Conservation (phyloP, 2,113 vertebrate species). For the Salminus brasiliensis region DNA sequence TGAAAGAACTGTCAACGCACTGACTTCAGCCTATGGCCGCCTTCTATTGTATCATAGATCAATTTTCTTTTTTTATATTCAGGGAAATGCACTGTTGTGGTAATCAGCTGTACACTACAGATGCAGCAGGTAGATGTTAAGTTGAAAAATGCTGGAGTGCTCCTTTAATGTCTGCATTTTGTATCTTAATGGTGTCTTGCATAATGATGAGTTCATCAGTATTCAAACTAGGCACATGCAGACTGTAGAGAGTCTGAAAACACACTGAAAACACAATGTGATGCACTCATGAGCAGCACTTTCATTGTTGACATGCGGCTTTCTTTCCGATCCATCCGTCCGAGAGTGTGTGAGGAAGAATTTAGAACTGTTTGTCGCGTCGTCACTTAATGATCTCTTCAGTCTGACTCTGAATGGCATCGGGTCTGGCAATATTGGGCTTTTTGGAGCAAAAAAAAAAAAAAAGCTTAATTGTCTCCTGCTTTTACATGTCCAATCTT, state of each 20-base stretch:
- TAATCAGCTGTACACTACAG: too few species aligned
- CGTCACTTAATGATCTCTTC: constrained; percentile 44
- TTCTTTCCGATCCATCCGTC: background rate
- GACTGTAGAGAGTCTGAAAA: background rate
- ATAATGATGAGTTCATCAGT: background rate
- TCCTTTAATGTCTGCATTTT: background rate
- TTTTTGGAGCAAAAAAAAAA: constrained; percentile 21
- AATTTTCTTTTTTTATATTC: too few species aligned
- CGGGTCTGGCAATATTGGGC: constrained; percentile 29
- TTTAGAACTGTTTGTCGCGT: constrained; percentile 33
- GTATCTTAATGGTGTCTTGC: background rate
- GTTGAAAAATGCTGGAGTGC: too few species aligned
- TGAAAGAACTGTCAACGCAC: too few species aligned
- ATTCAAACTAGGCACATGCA: background rate
- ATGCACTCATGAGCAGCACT: background rate
- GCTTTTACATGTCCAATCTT: constrained; percentile 17
- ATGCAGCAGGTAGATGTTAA: too few species aligned
- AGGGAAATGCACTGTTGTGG: too few species aligned
- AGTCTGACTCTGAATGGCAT: constrained; percentile 35
- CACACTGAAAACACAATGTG: background rate
- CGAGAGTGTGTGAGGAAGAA: constrained; percentile 30
- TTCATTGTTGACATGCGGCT: constrained; percentile 13
- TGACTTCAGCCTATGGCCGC: background rate
- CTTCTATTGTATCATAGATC: too few species aligned
- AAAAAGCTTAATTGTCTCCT: constrained; percentile 38